Percentiles rank a stretch among this genome's conserved stretches.
phyloP scores from a whole-genome alignment of 2,113 vertebrate species.

The Girardinichthys multiradiatus region DNA sequence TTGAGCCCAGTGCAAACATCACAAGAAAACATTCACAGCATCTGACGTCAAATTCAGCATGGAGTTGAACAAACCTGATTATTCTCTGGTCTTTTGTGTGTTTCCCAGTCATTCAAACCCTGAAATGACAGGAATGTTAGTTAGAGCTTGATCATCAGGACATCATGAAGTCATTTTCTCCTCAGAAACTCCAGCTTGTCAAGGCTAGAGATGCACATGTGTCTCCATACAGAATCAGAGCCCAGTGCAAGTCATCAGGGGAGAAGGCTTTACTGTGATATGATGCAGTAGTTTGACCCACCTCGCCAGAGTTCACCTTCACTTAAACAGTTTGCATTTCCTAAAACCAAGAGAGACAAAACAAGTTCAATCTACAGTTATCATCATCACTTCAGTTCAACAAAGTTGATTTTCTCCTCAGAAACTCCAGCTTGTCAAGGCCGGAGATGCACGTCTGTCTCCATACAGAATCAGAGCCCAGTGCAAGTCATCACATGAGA shows the following conservation, averaged over 20 bases:
- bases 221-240: conserved; percentile 48
- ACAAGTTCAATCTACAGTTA: background rate
- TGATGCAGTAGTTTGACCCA: background rate
- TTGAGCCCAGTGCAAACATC: conserved; percentile 76
- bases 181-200: conserved; percentile 65
- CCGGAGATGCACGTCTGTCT: no score
- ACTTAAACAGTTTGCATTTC: no score
- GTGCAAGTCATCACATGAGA: no score
- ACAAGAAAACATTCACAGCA: conserved; percentile 12
- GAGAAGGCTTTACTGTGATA: background rate
- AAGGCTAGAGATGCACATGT: conserved; percentile 57
- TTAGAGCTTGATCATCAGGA: background rate
- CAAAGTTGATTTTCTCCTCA: background rate
- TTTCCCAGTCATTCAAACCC: background rate
- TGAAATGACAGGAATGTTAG: background rate
- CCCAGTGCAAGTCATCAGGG: conserved; percentile 66
- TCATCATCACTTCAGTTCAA: background rate
- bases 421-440: no score
- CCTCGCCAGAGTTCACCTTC: background rate
- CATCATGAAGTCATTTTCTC: conserved; percentile 5
- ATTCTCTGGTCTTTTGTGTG: background rate
- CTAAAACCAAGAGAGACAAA: no score
- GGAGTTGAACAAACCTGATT: no score
- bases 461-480: no score
- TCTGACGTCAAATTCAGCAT: no score